A percentile compares a stretch with the other conserved stretches of the same genome.
Conservation (phyloP, 2,113 vertebrate species). For the Carettochelys insculpta region DNA sequence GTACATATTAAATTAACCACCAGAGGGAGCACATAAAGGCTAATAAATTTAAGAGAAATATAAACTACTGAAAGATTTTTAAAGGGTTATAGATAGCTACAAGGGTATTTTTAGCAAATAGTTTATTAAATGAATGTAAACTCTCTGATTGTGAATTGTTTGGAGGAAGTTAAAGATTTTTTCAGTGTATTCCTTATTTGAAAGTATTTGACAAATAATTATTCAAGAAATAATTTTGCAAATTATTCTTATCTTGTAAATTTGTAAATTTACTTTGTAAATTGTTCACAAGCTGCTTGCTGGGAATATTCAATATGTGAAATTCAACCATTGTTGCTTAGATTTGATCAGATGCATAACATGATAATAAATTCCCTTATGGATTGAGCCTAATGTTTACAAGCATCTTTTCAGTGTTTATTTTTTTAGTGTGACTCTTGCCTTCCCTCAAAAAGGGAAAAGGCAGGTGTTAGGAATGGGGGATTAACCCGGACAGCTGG, state of each 20-base stretch:
- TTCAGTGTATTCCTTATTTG: not conserved
- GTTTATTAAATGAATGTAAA: not conserved
- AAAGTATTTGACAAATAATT: slow-evolving; percentile 2
- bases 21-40: slow-evolving; percentile 57
- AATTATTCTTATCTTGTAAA: not conserved
- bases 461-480: too few relatives aligned
- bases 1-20: slow-evolving; percentile 17
- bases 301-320: not conserved
- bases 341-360: not conserved
- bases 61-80: not conserved
- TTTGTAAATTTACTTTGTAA: too few relatives aligned
- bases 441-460: not conserved
- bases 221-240: not conserved
- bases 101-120: slow-evolving; percentile 2
- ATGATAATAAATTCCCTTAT: not conserved
- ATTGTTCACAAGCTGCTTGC: not conserved
- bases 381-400: not conserved
- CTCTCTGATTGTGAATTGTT: not conserved
- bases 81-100: not conserved
- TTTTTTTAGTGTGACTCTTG: not conserved
- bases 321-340: not conserved
- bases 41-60: not conserved
- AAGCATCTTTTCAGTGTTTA: not conserved
- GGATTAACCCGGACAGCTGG: too few relatives aligned
- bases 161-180: not conserved